Conservation (phyloP, 2,113 vertebrate genomes). For the Elephas maximus region DNA sequence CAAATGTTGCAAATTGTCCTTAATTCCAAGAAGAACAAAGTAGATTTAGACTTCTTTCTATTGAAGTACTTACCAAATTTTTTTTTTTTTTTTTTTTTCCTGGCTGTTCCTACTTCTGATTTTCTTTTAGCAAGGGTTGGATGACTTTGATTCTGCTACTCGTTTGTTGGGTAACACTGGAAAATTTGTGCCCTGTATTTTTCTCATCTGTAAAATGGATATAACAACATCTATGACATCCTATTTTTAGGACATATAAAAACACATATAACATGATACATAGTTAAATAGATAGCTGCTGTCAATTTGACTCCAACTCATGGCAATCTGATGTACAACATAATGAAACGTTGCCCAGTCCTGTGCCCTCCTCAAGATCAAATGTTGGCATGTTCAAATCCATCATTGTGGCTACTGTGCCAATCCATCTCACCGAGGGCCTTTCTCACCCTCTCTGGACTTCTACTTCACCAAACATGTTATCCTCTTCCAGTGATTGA, state of each 20-base stretch:
- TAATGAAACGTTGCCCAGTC: neutral
- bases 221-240: neutral
- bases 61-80: neutral
- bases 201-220: neutral
- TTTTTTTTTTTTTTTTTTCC: neutral
- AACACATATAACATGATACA: neutral
- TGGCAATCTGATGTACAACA: neutral
- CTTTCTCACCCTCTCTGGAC: neutral
- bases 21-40: constrained; percentile 30
- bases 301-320: neutral
- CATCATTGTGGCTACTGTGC: neutral
- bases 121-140: neutral
- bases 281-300: neutral
- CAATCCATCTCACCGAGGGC: neutral
- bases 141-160: neutral
- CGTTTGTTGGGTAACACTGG: neutral
- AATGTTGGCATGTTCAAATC: neutral
- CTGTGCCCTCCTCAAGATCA: neutral
- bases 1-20: constrained; percentile 38
- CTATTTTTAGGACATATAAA: neutral
- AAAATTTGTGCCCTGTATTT: neutral
- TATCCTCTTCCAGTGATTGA: neutral
- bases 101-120: neutral
- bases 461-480: no score
- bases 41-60: constrained; percentile 1